A percentile compares a stretch with the other conserved stretches of the same genome.
These are phyloP conservation scores for Auanema freiburgensis DNA, from an alignment of 2,888 invertebrate species.

Conservation along the genomic window DNA sequence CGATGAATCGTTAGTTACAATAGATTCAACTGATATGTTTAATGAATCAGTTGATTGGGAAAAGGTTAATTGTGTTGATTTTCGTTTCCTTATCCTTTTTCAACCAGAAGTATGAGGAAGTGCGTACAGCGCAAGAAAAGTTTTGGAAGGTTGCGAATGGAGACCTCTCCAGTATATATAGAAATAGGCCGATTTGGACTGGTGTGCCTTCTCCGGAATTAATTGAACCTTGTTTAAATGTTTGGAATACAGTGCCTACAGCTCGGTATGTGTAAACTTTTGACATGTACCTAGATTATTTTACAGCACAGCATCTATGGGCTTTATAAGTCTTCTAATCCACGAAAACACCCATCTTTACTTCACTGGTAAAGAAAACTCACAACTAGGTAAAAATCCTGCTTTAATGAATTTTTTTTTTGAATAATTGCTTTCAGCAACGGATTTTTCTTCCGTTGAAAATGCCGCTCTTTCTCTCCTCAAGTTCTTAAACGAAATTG, in stretches of 20 bases:
- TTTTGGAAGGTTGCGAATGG: slow-evolving; percentile 10
- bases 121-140: background rate
- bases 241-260: slow-evolving; percentile 7
- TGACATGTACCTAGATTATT: no score
- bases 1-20: no score
- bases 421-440: slow-evolving; percentile 13
- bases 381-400: slow-evolving; percentile 22
- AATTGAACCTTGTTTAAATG: slow-evolving; percentile 5
- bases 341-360: slow-evolving; percentile 40
- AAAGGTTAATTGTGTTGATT: background rate
- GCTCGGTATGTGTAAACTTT: slow-evolving; percentile 3
- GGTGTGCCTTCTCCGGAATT: slow-evolving; percentile 6
- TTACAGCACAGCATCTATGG: slow-evolving; percentile 30
- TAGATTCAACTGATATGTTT: no score
- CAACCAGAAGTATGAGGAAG: slow-evolving; percentile 8
- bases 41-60: no score
- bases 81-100: background rate
- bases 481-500: slow-evolving; percentile 2
- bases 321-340: slow-evolving; percentile 32
- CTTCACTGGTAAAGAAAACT: slow-evolving; percentile 32
- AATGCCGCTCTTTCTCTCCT: slow-evolving; percentile 17
- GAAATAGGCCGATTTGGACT: slow-evolving; percentile 9
- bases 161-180: slow-evolving; percentile 14
- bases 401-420: no score
- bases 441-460: slow-evolving; percentile 13